Evolutionary conservation across 1,140 invertebrate genomes (phyloP), one percentile per base, ranked within the genome.

Genomic region (Sesamia nonagrioides): DNA sequence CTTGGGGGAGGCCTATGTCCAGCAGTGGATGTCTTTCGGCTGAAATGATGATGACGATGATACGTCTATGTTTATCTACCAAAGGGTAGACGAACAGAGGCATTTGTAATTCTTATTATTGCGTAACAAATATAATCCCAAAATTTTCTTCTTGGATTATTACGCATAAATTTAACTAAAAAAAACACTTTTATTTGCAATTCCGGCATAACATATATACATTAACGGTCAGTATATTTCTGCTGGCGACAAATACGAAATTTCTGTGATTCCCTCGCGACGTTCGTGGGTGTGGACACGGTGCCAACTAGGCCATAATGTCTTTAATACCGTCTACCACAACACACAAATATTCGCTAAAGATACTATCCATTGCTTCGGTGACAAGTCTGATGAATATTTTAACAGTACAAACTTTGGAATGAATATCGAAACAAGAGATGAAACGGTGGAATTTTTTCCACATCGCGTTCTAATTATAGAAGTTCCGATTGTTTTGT

Each of bases 271-370:
- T 86, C 82, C 84, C 83, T 72, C 68, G 69, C 81, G 82, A 87
- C 79, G 66, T 42, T 66, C 79, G 86, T 86, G 82, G 88, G 88
- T 66, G 85, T 27, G 42, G 76, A 82, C 56, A 58, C 76, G 52
- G 48, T 89, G 89, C 89, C 89, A 91, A 89, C 77, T 91, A 86
- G 89, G 89, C 80, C 88, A 89, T 83, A 86, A 81, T 84, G 87
- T 88, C 87, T 90, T 85, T 79, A 78, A 37, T 71, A 60, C 82
- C 80, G 45, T 69, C 56, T 89, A 87, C 86, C 73, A 84, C 56
- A 11, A 21, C 21, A 66, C 77, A 61, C 54, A 82, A 21, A 27
- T 60, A 40, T 52, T 40, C 42, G 60, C 35, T 42, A 15, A 73
- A 37, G 3, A 17, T 45, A 21, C 27, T 18, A 78, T 85, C 69